These are phyloP conservation scores for Muntiacus reevesi DNA, from an alignment of 2,113 vertebrate species.

Conservation along the genomic window DNA sequence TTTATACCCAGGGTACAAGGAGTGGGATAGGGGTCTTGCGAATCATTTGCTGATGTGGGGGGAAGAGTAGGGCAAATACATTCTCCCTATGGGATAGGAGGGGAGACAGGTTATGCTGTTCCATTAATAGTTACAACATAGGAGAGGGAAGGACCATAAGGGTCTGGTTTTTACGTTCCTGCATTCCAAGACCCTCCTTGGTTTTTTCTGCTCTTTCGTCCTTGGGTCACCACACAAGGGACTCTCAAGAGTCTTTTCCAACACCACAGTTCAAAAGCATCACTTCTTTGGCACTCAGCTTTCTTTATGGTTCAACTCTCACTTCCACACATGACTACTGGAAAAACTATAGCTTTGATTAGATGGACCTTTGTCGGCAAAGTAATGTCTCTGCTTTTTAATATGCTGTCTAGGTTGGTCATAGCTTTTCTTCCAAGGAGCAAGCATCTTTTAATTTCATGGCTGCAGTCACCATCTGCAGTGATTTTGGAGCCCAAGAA, in stretches of 20 bases:
- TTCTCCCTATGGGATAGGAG: background rate
- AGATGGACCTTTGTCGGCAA: background rate
- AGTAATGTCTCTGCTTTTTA: background rate
- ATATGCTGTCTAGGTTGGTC: background rate
- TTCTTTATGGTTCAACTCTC: background rate
- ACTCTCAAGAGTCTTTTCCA: background rate
- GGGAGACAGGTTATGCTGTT: background rate
- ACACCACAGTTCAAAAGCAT: background rate
- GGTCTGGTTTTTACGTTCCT: background rate
- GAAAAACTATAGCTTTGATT: background rate
- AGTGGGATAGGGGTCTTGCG: background rate
- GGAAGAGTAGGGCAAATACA: background rate
- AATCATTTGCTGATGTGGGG: background rate
- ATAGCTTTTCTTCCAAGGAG: background rate
- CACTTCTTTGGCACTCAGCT: background rate
- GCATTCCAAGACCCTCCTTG: background rate
- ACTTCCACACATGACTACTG: background rate
- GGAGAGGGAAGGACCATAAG: background rate
- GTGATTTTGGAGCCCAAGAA: background rate
- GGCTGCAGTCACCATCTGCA: background rate
- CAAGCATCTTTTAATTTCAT: background rate
- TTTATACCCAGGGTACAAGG: background rate
- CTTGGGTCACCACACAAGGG: background rate
- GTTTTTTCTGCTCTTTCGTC: background rate
- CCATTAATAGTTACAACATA: background rate